A percentile compares a stretch with the other conserved stretches of the same genome.
Evolutionary conservation across 2,888 invertebrate species (phyloP).

Genomic region (Xestobium rufovillosum): DNA sequence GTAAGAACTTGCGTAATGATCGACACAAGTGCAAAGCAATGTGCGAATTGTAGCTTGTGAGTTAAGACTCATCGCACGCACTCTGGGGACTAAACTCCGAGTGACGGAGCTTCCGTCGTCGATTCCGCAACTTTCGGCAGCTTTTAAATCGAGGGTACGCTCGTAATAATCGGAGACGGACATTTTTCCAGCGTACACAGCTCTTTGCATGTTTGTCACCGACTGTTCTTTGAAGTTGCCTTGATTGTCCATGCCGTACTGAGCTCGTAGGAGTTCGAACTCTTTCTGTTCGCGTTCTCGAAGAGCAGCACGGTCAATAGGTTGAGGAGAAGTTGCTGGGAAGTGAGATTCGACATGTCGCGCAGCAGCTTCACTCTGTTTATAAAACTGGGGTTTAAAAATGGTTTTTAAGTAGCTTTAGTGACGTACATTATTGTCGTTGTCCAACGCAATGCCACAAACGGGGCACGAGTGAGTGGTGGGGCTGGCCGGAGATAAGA

Average conservation of each 20-base stretch:
- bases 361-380: conserved; percentile 54
- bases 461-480: conserved; percentile 42
- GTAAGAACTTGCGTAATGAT: conserved; percentile 81
- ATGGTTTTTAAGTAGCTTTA: too few relatives aligned
- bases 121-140: conserved; percentile 68
- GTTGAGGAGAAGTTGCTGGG: conserved; percentile 46
- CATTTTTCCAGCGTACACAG: conserved; percentile 79
- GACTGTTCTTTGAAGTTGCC: conserved; percentile 74
- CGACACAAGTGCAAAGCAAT: conserved; percentile 70
- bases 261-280: conserved; percentile 71
- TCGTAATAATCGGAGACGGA: conserved; percentile 81
- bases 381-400: too few relatives aligned
- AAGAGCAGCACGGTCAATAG: conserved; percentile 56
- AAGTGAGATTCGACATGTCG: conserved; percentile 85
- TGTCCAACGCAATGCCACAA: conserved; percentile 44
- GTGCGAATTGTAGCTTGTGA: conserved; percentile 59
- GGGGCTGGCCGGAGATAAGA: conserved; percentile 56
- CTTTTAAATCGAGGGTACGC: conserved; percentile 65
- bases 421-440: conserved; percentile 44
- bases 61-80: conserved; percentile 46
- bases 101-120: conserved; percentile 79
- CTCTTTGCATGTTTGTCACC: conserved; percentile 70
- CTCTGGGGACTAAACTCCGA: conserved; percentile 55
- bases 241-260: conserved; percentile 86
- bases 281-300: conserved; percentile 69